Evolutionary conservation across 1,140 invertebrate genomes (phyloP).

Genomic region (Atta cephalotes): DNA sequence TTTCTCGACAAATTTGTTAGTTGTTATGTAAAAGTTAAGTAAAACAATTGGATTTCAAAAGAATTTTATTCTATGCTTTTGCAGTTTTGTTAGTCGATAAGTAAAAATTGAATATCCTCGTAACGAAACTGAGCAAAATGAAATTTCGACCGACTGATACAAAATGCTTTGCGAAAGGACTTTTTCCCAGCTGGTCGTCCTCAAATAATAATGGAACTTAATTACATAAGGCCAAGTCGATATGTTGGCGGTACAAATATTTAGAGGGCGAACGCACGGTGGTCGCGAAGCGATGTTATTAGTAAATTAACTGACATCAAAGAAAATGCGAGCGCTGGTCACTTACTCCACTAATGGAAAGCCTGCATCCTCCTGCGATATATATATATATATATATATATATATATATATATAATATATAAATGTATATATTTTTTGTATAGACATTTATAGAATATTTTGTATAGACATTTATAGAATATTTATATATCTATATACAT

Average conservation of each 20-base stretch:
- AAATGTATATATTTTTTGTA: conserved; percentile 23
- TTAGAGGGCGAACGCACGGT: conserved; percentile 80
- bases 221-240: conserved; percentile 79
- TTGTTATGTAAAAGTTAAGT: background rate
- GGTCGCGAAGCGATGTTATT: conserved; percentile 82
- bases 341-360: conserved; percentile 85
- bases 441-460: too few species aligned
- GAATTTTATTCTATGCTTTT: background rate
- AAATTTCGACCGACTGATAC: conserved; percentile 43
- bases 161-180: conserved; percentile 23
- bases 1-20: conserved; percentile 11
- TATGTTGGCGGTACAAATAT: conserved; percentile 84
- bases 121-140: conserved; percentile 23
- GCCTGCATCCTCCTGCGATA: conserved; percentile 76
- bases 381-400: conserved; percentile 44
- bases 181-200: conserved; percentile 64
- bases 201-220: conserved; percentile 78
- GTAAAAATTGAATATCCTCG: background rate
- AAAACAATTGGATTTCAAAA: background rate
- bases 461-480: background rate
- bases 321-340: conserved; percentile 83
- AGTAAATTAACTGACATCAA: conserved; percentile 86
- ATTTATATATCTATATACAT: conserved; percentile 10
- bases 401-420: conserved; percentile 56
- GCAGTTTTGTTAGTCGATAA: background rate